Base-by-base conservation (phyloP, 2,888 invertebrate genomes). In the Isoperla grammatica region DNA sequence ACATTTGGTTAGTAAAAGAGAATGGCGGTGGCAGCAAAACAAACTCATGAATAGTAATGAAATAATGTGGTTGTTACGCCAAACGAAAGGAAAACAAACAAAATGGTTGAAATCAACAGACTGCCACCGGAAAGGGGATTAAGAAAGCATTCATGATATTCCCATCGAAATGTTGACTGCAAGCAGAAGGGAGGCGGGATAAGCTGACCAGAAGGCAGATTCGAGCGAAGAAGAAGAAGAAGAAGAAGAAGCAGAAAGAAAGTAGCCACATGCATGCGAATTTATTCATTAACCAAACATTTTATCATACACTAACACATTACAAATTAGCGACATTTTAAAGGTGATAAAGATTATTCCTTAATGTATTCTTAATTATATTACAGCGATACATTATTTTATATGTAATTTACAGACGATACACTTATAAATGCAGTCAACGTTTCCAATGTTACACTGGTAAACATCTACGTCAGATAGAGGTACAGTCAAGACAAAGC, bases 241-340 rank as follows among this genome's bases (percentile, higher is more conserved):
- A 22, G 9, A 46, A 46, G 46, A 46, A 13, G n/a, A 46, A 46
- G 46, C 46, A 53, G 53, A 53, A n/a, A 53, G 37, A 23, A 60
- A 54, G 55, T 54, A 58, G 55, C 60, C 59, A 62, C 64, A 64
- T 64, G 64, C 64, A 64, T 57, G 59, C 64, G 57, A 57, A 35
- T 63, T 63, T 63, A 63, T 63, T 63, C 61, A 29, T 29, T 8
- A 29, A 29, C 57, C 50, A 57, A 60, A 62, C 19, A 17, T 17
- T 15, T 11, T 11, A 45, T 15, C 40, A 6, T 45, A 45, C 45
- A 45, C 45, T 53, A 37, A 53, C 53, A 53, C 53, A 46, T 46
- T 46, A 46, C 46, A 46, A 45, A 45, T 45, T 45, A 45, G 45
- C 45, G 45, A 45, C 45, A 45, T 4, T 4, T 45, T 2, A 17